Evolutionary conservation across 2,797 vertebrate genomes (phyloP), one percentile per base, ranked within the genome.

Genomic region (Rhincodon typus): DNA sequence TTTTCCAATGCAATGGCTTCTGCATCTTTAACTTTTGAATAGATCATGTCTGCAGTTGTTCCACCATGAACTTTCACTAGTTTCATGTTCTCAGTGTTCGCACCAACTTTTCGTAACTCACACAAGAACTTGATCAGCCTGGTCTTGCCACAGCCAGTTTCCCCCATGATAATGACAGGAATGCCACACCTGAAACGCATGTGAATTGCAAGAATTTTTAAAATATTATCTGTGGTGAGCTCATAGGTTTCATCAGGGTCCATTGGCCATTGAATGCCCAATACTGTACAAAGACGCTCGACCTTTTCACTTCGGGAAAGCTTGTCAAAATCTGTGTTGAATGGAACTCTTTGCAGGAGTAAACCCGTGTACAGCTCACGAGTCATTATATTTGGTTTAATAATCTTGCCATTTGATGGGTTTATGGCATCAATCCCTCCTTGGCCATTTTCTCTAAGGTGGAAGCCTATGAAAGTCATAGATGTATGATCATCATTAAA

Each of bases 401-500:
- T 99, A 42, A 99, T 94, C 0, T 0, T 96, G 96, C 97, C 74
- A 0, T 97, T 97, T 62, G 95, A 95, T 84, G 97, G 98, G 34
- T 98, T 98, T 96, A 99, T 96, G 5, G 99, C 99, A 95, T 99
- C 98, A 0, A 99, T 97, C 95, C 2, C 96, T 86, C 42, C 96
- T 30, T 97, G 96, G 0, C 42, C 79, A 96, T 96, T 95, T 0
- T 96, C 97, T 94, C 96, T 96, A 42, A 99, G 97, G 96, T 99
- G 98, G 96, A 99, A 99, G n/a, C 99, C 99, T 53, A 99, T 98
- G 96, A 99, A 99, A 0, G 99, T 99, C 98, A 99, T 99, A 96
- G 99, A 99, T 3, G 96, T 96, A 1, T 97, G 98, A 96, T 99
- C 99, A 12, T 97, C 97, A 0, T 99, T 99, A 96, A 99, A 99